Percentiles rank a stretch among this genome's conserved stretches.
These are phyloP conservation scores for Meandrina meandrites DNA, from an alignment of 92 coral and sea anemone genomes.

Conservation along the genomic window DNA sequence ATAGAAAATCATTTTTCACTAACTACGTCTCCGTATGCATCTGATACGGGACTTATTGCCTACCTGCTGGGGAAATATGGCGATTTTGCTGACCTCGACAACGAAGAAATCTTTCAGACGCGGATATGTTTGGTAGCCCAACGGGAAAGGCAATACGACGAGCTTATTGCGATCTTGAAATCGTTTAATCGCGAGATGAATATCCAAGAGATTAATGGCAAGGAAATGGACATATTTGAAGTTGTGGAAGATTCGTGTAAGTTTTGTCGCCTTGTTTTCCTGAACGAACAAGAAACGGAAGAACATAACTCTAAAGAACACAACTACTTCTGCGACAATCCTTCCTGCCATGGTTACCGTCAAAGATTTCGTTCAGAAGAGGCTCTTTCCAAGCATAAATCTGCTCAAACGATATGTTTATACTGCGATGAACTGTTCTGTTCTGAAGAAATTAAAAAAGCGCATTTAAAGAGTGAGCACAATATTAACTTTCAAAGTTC, in stretches of 20 bases:
- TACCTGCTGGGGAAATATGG: conserved; percentile 61
- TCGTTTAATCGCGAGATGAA: conserved; percentile 41
- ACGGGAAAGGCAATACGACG: conserved; percentile 83
- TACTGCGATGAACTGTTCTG: conserved; percentile 75
- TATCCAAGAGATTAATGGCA: conserved; percentile 75
- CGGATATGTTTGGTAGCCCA: conserved; percentile 72
- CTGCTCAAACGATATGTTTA: conserved; percentile 65
- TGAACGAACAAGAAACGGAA: conserved; percentile 48
- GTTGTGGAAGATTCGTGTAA: conserved; percentile 67
- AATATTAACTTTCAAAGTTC: conserved; percentile 8
- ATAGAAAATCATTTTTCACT: conserved; percentile 70
- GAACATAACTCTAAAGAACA: conserved; percentile 63
- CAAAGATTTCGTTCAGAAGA: conserved; percentile 73
- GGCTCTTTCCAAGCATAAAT: conserved; percentile 61
- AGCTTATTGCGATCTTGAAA: conserved; percentile 73
- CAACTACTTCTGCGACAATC: conserved; percentile 78
- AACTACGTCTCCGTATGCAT: conserved; percentile 92
- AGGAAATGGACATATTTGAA: conserved; percentile 64
- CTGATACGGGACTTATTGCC: conserved; percentile 73
- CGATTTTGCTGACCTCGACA: conserved; percentile 44
- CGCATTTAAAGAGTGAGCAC: conserved; percentile 72
- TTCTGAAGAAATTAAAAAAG: conserved; percentile 47
- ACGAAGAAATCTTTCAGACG: conserved; percentile 23
- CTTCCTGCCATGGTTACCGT: conserved; percentile 50
- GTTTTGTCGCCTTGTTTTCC: conserved; percentile 78